Base-by-base conservation (phyloP, 35 echinoderm and acorn worm genomes). In the Lytechinus variegatus region DNA sequence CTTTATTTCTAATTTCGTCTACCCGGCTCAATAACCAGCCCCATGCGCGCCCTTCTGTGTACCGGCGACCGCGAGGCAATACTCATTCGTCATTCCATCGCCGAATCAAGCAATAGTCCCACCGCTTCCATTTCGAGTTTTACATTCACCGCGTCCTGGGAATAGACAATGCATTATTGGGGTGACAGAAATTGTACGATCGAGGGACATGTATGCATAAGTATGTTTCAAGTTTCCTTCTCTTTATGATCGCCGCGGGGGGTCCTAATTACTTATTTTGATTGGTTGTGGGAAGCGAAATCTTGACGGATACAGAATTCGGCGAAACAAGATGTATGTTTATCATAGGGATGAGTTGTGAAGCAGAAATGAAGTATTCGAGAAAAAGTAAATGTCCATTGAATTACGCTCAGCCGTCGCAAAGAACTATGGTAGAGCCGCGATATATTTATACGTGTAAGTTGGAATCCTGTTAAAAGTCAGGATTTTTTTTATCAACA, bases 201-300 rank as follows among this genome's bases (percentile, higher is more conserved):
- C 66, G 6, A 79, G 66, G 66, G 19, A 79, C n/a, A 24, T n/a
- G 66, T 79, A 79, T n/a, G 66, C 66, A 79, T 79, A 79, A n/a
- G 66, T 79, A 79, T 79, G 66, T 79, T 79, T 79, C 66, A 79
- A 16, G 66, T 79, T 79, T 79, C 66, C 14, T 24, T 79, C 66
- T 19, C 19, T 79, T 79, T 79, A 27, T 79, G 66, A 79, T 79
- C 66, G 66, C 66, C 66, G 8, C 16, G 66, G 21, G 66, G 61
- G 66, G 21, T 79, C 66, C 66, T 79, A 79, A 79, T 79, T 79
- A 79, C 66, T 79, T 79, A 79, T 79, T 79, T 79, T 79, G 66
- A 79, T 79, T 79, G 66, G 66, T 79, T 79, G 14, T 24, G 12
- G 16, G 66, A 24, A 79, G 66, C 19, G 6, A 21, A 16, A 79